Conservation (phyloP, 2,888 invertebrate species). For the Ischnus inquisitorius region DNA sequence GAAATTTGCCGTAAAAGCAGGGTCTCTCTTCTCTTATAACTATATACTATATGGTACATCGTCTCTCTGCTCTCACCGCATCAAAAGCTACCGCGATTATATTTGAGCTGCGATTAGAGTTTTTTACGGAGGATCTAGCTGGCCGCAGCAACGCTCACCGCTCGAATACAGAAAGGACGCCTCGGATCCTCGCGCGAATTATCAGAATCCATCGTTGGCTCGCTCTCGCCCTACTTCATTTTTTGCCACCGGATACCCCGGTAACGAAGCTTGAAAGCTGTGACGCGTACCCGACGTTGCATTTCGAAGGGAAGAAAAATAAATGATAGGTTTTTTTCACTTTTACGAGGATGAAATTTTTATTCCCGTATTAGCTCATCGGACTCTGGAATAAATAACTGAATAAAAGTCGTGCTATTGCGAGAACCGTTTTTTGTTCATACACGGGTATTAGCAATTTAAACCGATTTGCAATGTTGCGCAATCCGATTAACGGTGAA, state of each 20-base stretch:
- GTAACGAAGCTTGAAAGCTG: slow-evolving; percentile 3
- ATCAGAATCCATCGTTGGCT: slow-evolving; percentile 17
- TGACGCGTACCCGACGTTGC: neutral
- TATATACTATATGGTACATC: neutral
- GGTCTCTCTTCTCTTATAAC: neutral
- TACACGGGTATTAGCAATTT: too few relatives aligned
- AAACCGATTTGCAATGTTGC: too few relatives aligned
- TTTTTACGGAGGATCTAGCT: slow-evolving; percentile 50
- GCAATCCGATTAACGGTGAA: too few relatives aligned
- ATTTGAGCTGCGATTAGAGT: slow-evolving; percentile 54
- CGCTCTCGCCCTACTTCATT: slow-evolving; percentile 2
- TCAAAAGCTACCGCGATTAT: slow-evolving; percentile 40
- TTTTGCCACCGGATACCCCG: neutral
- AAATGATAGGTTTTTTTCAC: neutral
- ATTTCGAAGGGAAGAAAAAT: neutral
- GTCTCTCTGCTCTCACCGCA: slow-evolving; percentile 27
- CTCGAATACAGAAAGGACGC: neutral
- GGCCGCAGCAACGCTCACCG: neutral
- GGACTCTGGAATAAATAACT: neutral
- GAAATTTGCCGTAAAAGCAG: slow-evolving; percentile 52
- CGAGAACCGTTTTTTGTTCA: neutral
- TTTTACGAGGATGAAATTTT: neutral
- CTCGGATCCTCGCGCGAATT: slow-evolving; percentile 31
- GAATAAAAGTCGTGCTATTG: neutral
- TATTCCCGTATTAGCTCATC: neutral